Base-by-base conservation (phyloP, 2,888 invertebrate genomes). In the Trissolcus brochymenae region DNA sequence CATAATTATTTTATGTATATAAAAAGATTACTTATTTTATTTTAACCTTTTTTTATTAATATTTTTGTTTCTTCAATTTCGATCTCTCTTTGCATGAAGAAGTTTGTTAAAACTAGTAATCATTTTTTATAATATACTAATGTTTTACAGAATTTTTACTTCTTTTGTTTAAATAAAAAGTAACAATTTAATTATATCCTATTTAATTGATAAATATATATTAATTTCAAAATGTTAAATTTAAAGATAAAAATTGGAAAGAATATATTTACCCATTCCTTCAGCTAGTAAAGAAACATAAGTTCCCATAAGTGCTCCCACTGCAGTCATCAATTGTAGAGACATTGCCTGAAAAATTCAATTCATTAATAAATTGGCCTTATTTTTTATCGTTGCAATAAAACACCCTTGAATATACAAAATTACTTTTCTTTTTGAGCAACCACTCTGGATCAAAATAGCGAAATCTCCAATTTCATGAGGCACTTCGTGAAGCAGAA, bases 401-500 rank as follows among this genome's bases (percentile, higher is more conserved):
- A 19, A 19, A 51, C 1, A 46, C 0, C 7, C 6, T 11, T 46
- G 2, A 46, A 46, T 43, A 46, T n/a, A 19, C 21, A 7, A 51
- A 64, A 35, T 54, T 84, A 93, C 93, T 91, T 98, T 98, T 86
- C 91, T 94, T 82, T 96, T 93, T 7, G 95, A 95, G 87, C 98
- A 98, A 21, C 99, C 99, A 55, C 98, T 98, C 89, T 99, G 98
- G 68, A 99, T 94, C 66, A 99, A 92, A 88, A 99, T 99, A 13
- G 99, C 99, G 91, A 98, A 99, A 90, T 99, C 99, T 46, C 99
- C 99, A 87, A 99, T 98, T 91, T 99, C 99, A 91, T 99, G 99
- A 41, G 99, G 99, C 79, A 99, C 96, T 92, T 99, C 99, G 89
- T 99, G 99, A 54, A 99, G 90, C 62, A 99, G 91, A 85, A 99